A percentile compares a stretch with the other conserved stretches of the same genome.
Conservation (phyloP, 2,888 invertebrate species). For the Lasioglossum vierecki region DNA sequence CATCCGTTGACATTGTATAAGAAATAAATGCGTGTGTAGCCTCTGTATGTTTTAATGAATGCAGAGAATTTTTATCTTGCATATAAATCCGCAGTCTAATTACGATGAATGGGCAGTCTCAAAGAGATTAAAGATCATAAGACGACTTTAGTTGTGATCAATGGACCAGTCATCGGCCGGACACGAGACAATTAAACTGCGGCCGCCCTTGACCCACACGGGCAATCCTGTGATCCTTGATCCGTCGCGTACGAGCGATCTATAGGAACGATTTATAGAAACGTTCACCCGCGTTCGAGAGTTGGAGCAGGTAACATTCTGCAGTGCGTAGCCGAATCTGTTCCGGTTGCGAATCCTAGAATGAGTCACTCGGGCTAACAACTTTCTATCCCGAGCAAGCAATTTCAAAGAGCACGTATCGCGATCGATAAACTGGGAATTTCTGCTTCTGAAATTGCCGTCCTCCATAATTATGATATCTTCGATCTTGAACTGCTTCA, state of each 20-base stretch:
- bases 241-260: slow-evolving; percentile 54
- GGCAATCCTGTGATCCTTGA: slow-evolving; percentile 54
- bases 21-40: neutral
- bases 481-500: neutral
- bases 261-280: slow-evolving; percentile 46
- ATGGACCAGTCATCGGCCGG: neutral
- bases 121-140: neutral
- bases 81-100: neutral
- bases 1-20: neutral
- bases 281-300: slow-evolving; percentile 54
- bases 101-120: neutral
- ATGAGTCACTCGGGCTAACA: slow-evolving; percentile 31
- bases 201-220: slow-evolving; percentile 56
- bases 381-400: slow-evolving; percentile 12
- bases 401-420: neutral
- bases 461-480: neutral
- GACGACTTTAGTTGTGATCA: neutral
- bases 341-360: slow-evolving; percentile 27
- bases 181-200: slow-evolving; percentile 15
- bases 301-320: slow-evolving; percentile 26
- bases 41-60: neutral
- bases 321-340: slow-evolving; percentile 6
- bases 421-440: neutral
- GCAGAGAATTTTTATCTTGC: neutral
- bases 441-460: neutral